Evolutionary conservation across 1,140 invertebrate species (phyloP).

Genomic region (Heliconius hermathena): DNA sequence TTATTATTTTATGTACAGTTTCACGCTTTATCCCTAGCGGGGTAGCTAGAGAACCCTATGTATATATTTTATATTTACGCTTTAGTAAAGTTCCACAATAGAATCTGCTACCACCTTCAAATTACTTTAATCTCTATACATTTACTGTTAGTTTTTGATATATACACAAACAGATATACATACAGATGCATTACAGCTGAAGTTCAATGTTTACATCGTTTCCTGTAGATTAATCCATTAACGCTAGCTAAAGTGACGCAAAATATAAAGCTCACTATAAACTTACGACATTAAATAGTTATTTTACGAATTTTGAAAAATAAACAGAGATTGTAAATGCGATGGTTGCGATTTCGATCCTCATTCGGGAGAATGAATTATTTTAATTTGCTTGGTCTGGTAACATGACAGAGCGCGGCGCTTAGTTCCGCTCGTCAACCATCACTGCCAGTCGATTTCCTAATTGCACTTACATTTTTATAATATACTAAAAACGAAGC

Average conservation of each 20-base stretch:
- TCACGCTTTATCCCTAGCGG: too few relatives aligned
- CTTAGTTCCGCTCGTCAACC: background rate
- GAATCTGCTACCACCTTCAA: too few relatives aligned
- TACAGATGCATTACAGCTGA: background rate
- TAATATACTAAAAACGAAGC: too few relatives aligned
- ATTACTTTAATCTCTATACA: too few relatives aligned
- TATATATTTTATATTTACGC: too few relatives aligned
- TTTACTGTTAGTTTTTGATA: background rate
- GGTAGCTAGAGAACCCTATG: too few relatives aligned
- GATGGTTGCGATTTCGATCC: background rate
- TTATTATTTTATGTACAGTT: too few relatives aligned
- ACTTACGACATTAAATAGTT: background rate
- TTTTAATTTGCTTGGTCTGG: background rate
- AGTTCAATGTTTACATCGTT: slow-evolving; percentile 5
- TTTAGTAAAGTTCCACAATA: too few relatives aligned
- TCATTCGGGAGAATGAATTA: background rate
- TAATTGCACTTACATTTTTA: too few relatives aligned
- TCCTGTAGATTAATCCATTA: slow-evolving; percentile 14
- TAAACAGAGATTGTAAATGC: background rate
- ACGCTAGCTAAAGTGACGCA: slow-evolving; percentile 2
- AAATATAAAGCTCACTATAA: background rate
- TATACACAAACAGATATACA: background rate
- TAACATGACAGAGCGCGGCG: background rate
- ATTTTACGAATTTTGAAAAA: too few relatives aligned
- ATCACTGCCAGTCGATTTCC: too few relatives aligned